Conservation (phyloP, 2,113 vertebrate species). For the Thinocorus orbignyianus region DNA sequence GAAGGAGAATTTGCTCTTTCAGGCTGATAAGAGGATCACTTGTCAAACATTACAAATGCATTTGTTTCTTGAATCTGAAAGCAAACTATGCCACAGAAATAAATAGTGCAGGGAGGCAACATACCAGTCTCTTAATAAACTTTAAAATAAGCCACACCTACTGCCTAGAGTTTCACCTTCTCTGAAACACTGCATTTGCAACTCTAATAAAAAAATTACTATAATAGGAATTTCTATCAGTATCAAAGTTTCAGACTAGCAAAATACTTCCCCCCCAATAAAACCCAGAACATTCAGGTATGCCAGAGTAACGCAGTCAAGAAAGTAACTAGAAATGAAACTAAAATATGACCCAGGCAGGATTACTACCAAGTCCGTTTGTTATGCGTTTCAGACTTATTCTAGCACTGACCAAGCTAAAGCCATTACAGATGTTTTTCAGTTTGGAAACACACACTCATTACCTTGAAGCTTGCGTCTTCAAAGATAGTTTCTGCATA, state of each 20-base stretch:
- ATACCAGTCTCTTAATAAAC: not conserved
- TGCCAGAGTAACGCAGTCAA: not conserved
- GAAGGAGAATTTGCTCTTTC: not conserved
- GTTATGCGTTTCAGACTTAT: not conserved
- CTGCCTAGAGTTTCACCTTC: not conserved
- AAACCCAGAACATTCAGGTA: not conserved
- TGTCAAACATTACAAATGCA: not conserved
- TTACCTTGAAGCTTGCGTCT: slow-evolving; percentile 87
- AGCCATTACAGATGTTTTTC: not conserved
- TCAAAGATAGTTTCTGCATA: slow-evolving; percentile 91
- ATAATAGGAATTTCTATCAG: not conserved
- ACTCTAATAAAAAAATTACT: not conserved
- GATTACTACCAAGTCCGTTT: not conserved
- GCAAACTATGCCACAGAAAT: not conserved
- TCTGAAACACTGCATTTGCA: not conserved
- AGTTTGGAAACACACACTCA: not conserved
- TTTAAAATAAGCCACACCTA: not conserved
- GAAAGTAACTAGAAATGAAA: not conserved
- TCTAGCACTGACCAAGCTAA: not conserved
- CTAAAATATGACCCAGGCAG: not conserved
- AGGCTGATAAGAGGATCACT: not conserved
- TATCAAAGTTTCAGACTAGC: not conserved
- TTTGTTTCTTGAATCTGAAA: not conserved
- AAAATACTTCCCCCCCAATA: not conserved
- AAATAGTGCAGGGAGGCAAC: not conserved